Evolutionary conservation across 2,797 vertebrate species (phyloP), one percentile per base, ranked within the genome.

Genomic region (Rhyacichthys aspro): DNA sequence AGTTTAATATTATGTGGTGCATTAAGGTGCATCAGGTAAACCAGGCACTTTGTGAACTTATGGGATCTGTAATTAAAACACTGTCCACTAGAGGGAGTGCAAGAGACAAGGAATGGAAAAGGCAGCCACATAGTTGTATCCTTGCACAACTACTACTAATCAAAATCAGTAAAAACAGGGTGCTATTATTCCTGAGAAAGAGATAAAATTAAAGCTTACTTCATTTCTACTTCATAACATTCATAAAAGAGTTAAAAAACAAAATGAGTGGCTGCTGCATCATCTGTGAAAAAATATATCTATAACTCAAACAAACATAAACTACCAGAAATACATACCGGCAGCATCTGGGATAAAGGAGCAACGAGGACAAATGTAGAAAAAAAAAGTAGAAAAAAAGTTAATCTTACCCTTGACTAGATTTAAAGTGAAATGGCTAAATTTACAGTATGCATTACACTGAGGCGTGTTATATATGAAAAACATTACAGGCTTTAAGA

Each of bases 331-430:
- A 92, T 95, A 95, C 95, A 78, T 96, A 96, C 95, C 95, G 62
- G 95, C 93, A 84, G 91, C 89, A 90, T 96, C 95, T 96, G 93
- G 84, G 87, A 89, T 63, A 83, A 81, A 90, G 86, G 78, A 86
- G 92, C 93, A 90, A 89, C 85, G 89, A 89, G 84, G 91, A 86
- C 23, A 28, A 28, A 28, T 3, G 23, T 28, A n/a, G 23, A 6
- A 89, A 87, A 91, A 86, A 95, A 87, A 68, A 94, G 92, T 84
- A 91, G 86, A 94, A 76, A 93, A 89, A 94, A 91, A 86, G 81
- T 91, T 76, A 90, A 90, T 93, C 83, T 89, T 79, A 82, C 88
- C 74, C 70, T 72, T 23, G 19, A 23, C 19, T 23, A 23, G 2
- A 23, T 23, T 23, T 23, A 23, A 23, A 23, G 2, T 23, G 19